Percentiles rank a stretch among this genome's conserved stretches.
Conservation (phyloP, 2,797 vertebrate genomes). For the Benthosema pterotum region DNA sequence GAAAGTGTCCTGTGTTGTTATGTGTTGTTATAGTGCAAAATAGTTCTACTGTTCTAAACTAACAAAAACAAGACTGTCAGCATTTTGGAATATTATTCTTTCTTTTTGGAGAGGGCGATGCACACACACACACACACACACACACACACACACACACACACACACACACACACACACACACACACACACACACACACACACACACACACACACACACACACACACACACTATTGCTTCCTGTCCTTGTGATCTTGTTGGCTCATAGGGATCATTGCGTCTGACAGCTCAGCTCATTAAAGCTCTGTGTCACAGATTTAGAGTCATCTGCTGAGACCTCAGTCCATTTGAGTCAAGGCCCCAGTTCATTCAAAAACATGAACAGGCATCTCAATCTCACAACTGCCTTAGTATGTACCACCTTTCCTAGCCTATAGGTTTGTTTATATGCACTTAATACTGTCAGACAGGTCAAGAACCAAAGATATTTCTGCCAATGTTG, state of each 20-base stretch:
- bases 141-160: conserved; percentile 7
- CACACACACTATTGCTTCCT: background rate
- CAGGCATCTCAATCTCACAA: background rate
- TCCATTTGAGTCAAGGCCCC: background rate
- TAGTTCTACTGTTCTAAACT: conserved; percentile 15
- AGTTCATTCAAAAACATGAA: background rate
- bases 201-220: conserved; percentile 12
- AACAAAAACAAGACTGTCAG: conserved; percentile 19
- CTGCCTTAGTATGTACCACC: background rate
- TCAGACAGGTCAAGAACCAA: background rate
- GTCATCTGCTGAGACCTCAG: conserved; percentile 6
- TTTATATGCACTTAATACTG: background rate
- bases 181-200: conserved; percentile 11
- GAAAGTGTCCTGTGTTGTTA: background rate
- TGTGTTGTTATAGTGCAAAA: conserved; percentile 31
- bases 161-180: conserved; percentile 11
- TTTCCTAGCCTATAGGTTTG: conserved; percentile 2
- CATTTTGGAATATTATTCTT: conserved; percentile 12
- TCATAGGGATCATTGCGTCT: conserved; percentile 29
- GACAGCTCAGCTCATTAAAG: conserved; percentile 26
- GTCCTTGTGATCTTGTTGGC: conserved; percentile 19
- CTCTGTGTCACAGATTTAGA: conserved; percentile 8
- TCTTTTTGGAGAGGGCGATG: background rate
- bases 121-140: background rate
- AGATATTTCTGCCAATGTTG: background rate